phyloP scores from a whole-genome alignment of 2,888 invertebrate species.

The Acrobasis repandana region DNA sequence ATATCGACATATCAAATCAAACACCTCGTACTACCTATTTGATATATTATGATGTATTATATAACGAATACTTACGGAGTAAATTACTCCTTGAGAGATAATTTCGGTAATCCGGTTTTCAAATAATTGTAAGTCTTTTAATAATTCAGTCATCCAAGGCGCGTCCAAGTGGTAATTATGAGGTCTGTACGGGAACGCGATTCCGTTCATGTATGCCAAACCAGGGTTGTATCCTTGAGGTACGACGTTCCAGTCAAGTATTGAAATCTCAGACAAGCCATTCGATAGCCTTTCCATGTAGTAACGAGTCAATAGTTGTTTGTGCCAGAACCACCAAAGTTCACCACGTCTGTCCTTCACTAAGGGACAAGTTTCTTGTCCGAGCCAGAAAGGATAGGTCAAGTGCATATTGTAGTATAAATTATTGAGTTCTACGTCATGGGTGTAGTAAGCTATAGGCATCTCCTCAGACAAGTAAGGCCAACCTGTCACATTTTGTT shows the following conservation, averaged over 20 bases:
- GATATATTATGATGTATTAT: no score
- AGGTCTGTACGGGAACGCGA: constrained; percentile 85
- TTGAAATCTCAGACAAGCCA: constrained; percentile 85
- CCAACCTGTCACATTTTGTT: constrained; percentile 84
- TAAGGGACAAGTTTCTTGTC: constrained; percentile 76
- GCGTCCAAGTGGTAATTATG: constrained; percentile 78
- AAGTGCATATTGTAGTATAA: constrained; percentile 85
- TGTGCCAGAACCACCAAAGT: constrained; percentile 85
- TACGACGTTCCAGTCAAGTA: constrained; percentile 79
- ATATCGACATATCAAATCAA: no score
- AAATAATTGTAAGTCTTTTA: constrained; percentile 72
- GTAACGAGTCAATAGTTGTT: constrained; percentile 87
- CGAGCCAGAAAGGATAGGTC: constrained; percentile 86
- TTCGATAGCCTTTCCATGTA: constrained; percentile 89
- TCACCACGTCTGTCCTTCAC: constrained; percentile 85
- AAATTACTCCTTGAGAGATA: constrained; percentile 81
- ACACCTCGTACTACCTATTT: background rate
- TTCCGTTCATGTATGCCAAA: constrained; percentile 85
- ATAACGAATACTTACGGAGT: constrained; percentile 56
- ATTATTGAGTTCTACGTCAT: constrained; percentile 87
- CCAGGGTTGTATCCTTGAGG: constrained; percentile 85
- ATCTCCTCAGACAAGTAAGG: constrained; percentile 81
- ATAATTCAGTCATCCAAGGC: constrained; percentile 64
- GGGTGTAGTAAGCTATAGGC: constrained; percentile 86
- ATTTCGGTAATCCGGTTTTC: constrained; percentile 83